Evolutionary conservation across 1,140 invertebrate species (phyloP), one percentile per base, ranked within the genome.

Genomic region (Brachionus angularis): DNA sequence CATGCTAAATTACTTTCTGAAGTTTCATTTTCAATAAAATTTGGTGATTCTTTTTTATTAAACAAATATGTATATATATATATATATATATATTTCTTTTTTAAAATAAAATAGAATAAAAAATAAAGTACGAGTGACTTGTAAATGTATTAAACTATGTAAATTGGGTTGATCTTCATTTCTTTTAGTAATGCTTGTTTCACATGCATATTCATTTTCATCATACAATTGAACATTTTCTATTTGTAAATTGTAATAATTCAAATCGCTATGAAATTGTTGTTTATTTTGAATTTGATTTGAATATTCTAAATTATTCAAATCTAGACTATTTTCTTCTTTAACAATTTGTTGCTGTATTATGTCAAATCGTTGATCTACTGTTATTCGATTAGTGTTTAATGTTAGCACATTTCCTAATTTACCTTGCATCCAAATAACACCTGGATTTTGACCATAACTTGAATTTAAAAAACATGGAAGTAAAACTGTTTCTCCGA

Each of bases 181-280:
- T 12, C 39, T 34, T 23, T 67, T 67, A 18, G 62, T 67, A 23
- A 67, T 67, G 36, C 62, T 67, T 23, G 42, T 47, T 33, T 67
- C 29, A 33, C 62, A 67, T 18, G 44, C 62, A 36, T 67, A 67
- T 23, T 67, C 62, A 50, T 67, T 67, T 50, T 67, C 62, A 36
- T 67, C 62, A 50, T 67, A 50, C 62, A 67, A 50, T 47, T 67
- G 62, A n/a, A 67, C 62, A 50, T 67, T 67, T 12, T 46, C 47
- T 31, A 67, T 47, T 46, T 50, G 42, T 34, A 67, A 50, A 47
- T 67, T 46, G 23, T 67, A 67, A 46, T 29, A 33, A 36, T 18
- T 23, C 23, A 67, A 16, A 58, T 58, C 53, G 27, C 39, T 36
- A 2, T 44, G 23, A 18, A 27, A 14, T 21, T 39, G 10, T 50